Conservation (phyloP, 2,888 invertebrate genomes). For the Tiphia femorata region DNA sequence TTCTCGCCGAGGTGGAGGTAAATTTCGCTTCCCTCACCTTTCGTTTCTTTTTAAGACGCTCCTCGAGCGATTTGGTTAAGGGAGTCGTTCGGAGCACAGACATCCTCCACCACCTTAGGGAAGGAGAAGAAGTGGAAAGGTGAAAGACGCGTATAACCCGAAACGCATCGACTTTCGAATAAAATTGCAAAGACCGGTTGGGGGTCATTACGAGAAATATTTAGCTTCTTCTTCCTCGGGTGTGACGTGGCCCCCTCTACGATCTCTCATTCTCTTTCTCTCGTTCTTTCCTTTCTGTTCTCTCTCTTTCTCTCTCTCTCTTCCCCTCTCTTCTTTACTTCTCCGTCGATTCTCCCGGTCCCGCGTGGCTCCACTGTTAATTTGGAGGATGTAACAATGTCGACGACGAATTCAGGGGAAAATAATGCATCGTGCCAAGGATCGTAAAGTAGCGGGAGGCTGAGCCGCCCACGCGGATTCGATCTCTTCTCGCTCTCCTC, state of each 20-base stretch:
- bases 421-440: slow-evolving; percentile 20
- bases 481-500: slow-evolving; percentile 6
- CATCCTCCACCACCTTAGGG: background rate
- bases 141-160: background rate
- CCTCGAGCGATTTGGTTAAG: no score
- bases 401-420: slow-evolving; percentile 9
- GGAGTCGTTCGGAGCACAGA: no score
- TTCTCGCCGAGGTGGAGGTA: no score
- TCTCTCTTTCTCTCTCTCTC: background rate
- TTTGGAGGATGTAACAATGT: slow-evolving; percentile 12
- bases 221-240: slow-evolving; percentile 1
- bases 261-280: background rate
- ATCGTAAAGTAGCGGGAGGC: slow-evolving; percentile 27
- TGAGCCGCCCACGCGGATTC: slow-evolving; percentile 24
- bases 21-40: no score
- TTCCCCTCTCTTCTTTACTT: background rate
- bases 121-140: background rate
- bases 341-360: background rate
- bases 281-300: background rate
- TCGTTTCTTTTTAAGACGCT: no score
- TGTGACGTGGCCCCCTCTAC: background rate
- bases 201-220: background rate
- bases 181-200: slow-evolving; percentile 2
- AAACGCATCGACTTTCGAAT: background rate
- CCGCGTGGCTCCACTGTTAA: background rate